A percentile compares a stretch with the other conserved stretches of the same genome.
These are phyloP conservation scores for Cryptus armator DNA, from an alignment of 2,888 invertebrate species.

Conservation along the genomic window DNA sequence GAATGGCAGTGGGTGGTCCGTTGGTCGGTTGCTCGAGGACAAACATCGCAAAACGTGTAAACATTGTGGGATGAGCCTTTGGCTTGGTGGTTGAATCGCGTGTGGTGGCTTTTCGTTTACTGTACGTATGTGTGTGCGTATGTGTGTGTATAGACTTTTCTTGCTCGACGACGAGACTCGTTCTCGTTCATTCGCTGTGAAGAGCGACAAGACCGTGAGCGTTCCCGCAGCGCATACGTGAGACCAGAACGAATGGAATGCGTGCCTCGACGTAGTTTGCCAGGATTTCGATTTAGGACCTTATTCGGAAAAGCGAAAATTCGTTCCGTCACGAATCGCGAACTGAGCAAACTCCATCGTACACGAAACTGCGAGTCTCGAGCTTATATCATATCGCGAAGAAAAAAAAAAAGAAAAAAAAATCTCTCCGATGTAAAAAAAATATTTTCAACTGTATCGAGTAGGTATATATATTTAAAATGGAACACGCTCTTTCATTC, in stretches of 20 bases:
- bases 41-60: slow-evolving; percentile 70
- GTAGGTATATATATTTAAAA: neutral
- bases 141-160: slow-evolving; percentile 1
- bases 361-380: slow-evolving; percentile 6
- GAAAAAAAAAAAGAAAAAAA: slow-evolving; percentile 4
- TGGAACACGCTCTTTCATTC: neutral
- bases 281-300: slow-evolving; percentile 77
- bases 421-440: neutral
- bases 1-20: slow-evolving; percentile 45
- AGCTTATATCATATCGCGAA: neutral
- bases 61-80: slow-evolving; percentile 62
- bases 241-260: slow-evolving; percentile 70
- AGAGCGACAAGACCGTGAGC: slow-evolving; percentile 28
- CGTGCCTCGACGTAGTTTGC: slow-evolving; percentile 75
- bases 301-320: slow-evolving; percentile 60
- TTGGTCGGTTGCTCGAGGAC: slow-evolving; percentile 55
- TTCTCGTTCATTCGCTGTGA: slow-evolving; percentile 12
- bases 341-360: slow-evolving; percentile 55
- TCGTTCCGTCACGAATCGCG: slow-evolving; percentile 52
- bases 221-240: slow-evolving; percentile 21
- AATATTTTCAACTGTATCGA: neutral
- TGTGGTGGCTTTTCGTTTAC: slow-evolving; percentile 24
- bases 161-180: slow-evolving; percentile 31
- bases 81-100: slow-evolving; percentile 39
- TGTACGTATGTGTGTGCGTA: neutral